A percentile compares a stretch with the other conserved stretches of the same genome.
Evolutionary conservation across 2,113 vertebrate species (phyloP).

Genomic region (Agapornis roseicollis): DNA sequence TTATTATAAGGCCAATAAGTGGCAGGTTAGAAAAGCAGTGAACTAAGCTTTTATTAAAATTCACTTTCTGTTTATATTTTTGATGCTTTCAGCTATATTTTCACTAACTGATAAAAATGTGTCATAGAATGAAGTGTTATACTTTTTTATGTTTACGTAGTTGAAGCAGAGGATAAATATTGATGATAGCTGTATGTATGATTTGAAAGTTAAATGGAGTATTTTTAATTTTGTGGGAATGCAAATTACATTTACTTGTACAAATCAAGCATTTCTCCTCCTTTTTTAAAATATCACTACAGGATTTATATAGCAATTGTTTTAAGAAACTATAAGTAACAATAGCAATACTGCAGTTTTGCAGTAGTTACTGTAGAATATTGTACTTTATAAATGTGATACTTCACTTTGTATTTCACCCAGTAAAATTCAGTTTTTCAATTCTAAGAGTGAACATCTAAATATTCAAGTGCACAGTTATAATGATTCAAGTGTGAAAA

Average conservation of each 20-base stretch:
- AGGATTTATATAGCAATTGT: not conserved
- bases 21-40: not conserved
- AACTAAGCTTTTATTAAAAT: not conserved
- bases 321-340: not conserved
- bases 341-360: not conserved
- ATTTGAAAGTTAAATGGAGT: not conserved
- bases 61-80: not conserved
- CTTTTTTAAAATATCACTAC: not conserved
- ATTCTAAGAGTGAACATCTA: not conserved
- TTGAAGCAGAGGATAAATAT: not conserved
- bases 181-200: not conserved
- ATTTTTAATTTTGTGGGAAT: not conserved
- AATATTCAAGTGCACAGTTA: not conserved
- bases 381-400: not conserved
- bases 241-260: not conserved
- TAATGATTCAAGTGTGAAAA: not conserved
- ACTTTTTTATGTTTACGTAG: not conserved
- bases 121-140: accelerated
- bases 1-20: not conserved
- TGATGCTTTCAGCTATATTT: not conserved
- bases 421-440: not conserved
- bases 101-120: not conserved
- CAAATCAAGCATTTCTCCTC: not conserved
- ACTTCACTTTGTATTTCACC: not conserved
- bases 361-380: not conserved